Conservation (phyloP, 2,113 vertebrate genomes). For the Aegotheles bennettii region DNA sequence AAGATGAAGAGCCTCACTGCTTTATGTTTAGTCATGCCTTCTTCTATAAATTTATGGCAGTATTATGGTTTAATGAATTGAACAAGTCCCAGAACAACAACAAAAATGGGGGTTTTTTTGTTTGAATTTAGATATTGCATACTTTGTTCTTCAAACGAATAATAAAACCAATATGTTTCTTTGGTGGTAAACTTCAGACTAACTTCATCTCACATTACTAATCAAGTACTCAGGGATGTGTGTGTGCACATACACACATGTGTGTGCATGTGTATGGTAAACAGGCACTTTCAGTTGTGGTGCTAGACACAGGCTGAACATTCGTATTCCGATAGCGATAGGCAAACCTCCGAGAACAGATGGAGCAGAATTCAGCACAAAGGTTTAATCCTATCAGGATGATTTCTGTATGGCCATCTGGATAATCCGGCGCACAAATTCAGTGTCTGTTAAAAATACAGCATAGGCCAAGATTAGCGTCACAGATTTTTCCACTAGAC, state of each 20-base stretch:
- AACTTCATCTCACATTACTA: conserved; percentile 34
- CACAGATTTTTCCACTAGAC: conserved; percentile 88
- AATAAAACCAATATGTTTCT: conserved; percentile 53
- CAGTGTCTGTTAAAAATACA: conserved; percentile 87
- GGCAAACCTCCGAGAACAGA: conserved; percentile 81
- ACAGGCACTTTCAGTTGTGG: background rate
- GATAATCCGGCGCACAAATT: conserved; percentile 88
- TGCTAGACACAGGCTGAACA: conserved; percentile 57
- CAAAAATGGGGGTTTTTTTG: conserved; percentile 40
- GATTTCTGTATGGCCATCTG: conserved; percentile 95
- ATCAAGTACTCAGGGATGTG: conserved; percentile 10
- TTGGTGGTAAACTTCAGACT: conserved; percentile 30
- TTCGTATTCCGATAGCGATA: conserved; percentile 68
- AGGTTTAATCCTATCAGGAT: conserved; percentile 98
- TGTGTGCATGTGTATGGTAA: background rate
- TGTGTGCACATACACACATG: background rate
- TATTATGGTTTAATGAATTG: conserved; percentile 49
- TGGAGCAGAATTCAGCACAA: conserved; percentile 88
- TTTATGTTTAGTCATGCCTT: conserved; percentile 57
- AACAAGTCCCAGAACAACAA: conserved; percentile 60
- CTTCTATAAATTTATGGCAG: conserved; percentile 34
- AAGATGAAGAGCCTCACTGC: conserved; percentile 54
- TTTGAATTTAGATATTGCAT: conserved; percentile 49
- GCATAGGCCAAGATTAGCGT: conserved; percentile 87
- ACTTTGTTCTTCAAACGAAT: conserved; percentile 43